Conservation (phyloP, 37 sponge, comb jelly and placozoan genomes). For the Geodia barretti region DNA sequence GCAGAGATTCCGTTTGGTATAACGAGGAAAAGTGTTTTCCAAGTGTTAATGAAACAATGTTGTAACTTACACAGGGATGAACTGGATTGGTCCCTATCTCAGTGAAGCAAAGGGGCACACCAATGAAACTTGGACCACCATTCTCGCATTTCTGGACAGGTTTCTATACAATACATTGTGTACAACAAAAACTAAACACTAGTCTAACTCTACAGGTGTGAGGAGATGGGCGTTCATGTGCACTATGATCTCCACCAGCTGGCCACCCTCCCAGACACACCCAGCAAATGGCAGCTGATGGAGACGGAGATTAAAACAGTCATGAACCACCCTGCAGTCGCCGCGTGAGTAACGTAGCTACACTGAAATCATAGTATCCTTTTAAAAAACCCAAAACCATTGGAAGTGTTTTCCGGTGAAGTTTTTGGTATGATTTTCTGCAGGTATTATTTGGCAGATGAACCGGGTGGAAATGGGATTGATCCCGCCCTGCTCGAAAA, state of each 20-base stretch:
- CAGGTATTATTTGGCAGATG: conserved; percentile 50
- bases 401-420: no score
- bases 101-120: not conserved
- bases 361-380: no score
- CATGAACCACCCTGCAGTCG: conserved; percentile 28
- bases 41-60: no score
- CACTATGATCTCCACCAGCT: conserved; percentile 2
- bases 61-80: not conserved
- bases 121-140: conserved; percentile 4
- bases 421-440: no score
- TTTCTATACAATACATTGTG: not conserved
- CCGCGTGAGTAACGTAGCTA: conserved; percentile 13
- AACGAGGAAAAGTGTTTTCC: no score
- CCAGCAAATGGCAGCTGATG: not conserved
- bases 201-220: not conserved
- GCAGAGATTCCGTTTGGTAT: not conserved
- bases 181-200: no score
- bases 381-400: no score
- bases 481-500: conserved; percentile 2
- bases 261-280: not conserved
- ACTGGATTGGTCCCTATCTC: conserved; percentile 2
- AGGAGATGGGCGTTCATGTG: conserved; percentile 17
- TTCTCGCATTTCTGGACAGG: conserved; percentile 7
- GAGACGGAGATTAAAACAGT: conserved; percentile 10
- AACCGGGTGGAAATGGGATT: conserved; percentile 5